Evolutionary conservation across 35 echinoderm and acorn worm species (phyloP).

Genomic region (Strongylocentrotus purpuratus): DNA sequence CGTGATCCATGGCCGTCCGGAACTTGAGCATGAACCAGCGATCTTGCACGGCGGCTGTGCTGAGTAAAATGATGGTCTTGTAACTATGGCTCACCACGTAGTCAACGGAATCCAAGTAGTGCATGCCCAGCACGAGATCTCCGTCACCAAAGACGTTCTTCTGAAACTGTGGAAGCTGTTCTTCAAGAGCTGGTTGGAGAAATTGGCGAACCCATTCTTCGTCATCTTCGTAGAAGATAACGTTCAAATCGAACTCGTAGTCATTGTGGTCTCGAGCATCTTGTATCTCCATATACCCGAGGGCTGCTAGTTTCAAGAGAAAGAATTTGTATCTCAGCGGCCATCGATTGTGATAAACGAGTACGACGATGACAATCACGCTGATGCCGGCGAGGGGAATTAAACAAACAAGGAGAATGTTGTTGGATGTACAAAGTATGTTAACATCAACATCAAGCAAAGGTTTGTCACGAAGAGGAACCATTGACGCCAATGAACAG

Average conservation of each 20-base stretch:
- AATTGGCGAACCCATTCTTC: not conserved
- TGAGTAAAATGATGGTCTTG: not conserved
- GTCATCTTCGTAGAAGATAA: not conserved
- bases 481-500: too few relatives aligned
- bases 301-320: not conserved
- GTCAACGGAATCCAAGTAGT: not conserved
- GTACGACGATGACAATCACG: not conserved
- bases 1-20: not conserved
- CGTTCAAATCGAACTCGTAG: not conserved
- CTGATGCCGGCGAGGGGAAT: too few relatives aligned
- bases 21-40: not conserved
- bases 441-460: too few relatives aligned
- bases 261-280: not conserved
- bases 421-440: too few relatives aligned
- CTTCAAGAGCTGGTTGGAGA: not conserved
- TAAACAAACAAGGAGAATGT: too few relatives aligned
- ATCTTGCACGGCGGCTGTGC: not conserved
- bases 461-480: too few relatives aligned
- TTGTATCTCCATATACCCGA: not conserved
- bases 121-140: not conserved
- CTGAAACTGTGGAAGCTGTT: not conserved
- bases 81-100: not conserved
- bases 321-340: not conserved
- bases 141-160: not conserved
- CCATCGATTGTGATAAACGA: constrained; percentile 10